Evolutionary conservation across 2,888 invertebrate species (phyloP).

Genomic region (Rhorus exstirpatorius): DNA sequence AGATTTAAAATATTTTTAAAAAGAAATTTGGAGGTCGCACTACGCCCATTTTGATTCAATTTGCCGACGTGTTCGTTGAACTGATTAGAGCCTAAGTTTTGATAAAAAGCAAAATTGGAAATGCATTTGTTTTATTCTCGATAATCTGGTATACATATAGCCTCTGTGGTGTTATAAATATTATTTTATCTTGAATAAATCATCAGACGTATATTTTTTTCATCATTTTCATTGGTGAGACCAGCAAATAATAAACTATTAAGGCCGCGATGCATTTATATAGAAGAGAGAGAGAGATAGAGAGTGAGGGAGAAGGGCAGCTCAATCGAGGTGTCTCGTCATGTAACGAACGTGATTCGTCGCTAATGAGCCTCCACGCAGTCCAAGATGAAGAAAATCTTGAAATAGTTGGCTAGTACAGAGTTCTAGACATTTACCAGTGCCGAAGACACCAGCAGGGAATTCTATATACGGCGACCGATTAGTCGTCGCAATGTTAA

Average conservation of each 20-base stretch:
- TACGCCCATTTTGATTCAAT: too few species aligned
- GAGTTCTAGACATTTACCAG: constrained; percentile 24
- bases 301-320: constrained; percentile 35
- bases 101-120: too few species aligned
- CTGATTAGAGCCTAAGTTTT: too few species aligned
- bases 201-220: constrained; percentile 1
- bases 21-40: too few species aligned
- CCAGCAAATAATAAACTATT: constrained; percentile 35
- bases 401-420: constrained; percentile 44
- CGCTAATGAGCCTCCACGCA: constrained; percentile 78
- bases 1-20: too few species aligned
- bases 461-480: constrained; percentile 68
- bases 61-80: too few species aligned
- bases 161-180: not conserved
- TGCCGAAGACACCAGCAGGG: constrained; percentile 25
- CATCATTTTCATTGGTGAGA: constrained; percentile 16
- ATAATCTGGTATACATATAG: not conserved
- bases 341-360: constrained; percentile 74
- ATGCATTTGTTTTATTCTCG: too few species aligned
- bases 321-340: constrained; percentile 69
- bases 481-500: constrained; percentile 82
- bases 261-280: constrained; percentile 40
- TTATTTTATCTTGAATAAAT: not conserved
- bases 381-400: constrained; percentile 26
- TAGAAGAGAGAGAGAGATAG: not conserved